Base-by-base conservation (phyloP, 2,113 vertebrate genomes). In the Salminus brasiliensis region DNA sequence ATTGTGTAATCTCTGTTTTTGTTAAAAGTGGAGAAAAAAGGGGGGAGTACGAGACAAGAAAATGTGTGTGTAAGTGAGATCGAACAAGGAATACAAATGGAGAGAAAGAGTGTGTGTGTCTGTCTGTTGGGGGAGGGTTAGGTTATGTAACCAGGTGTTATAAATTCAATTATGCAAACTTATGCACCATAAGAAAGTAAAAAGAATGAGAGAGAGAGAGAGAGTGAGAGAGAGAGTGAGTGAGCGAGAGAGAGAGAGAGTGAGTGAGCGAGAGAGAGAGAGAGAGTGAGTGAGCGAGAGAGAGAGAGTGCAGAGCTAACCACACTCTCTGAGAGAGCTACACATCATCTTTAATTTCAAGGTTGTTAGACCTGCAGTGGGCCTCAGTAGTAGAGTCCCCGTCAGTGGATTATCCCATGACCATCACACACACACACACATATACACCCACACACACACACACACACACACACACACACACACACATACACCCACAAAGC, bases 311-410 rank as follows among this genome's bases (percentile, higher is more conserved):
- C 52, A 25, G n/a, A 25, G 36, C 36, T 23, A 21, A 41, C n/a
- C 10, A 41, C 34, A 25, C 65, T 55, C 16, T 32, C 65, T 67
- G 65, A 67, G 65, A 36, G 43, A 21, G 65, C 34, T 67, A 36
- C 21, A 39, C 65, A 67, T 67, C 65, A 36, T 67, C 21, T 67
- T 67, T 67, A 67, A 67, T 67, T 67, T 67, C 65, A 67, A 67
- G 65, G 65, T 39, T 67, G 65, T 67, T 67, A 67, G 36, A 67
- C n/a, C 36, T 67, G 65, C 65, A 67, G 65, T 67, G 65, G 65
- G 36, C 43, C 34, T 41, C n/a, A 25, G 65, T 67, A 36, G 65
- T 15, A 13, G 36, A 67, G 36, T 39, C 36, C 65, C 36, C 65
- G 27, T 25, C 65, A 41, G 36, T 39, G 36, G 34, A 41, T 67